These are phyloP conservation scores for Benthosema pterotum DNA, from an alignment of 2,797 vertebrate genomes.

Conservation along the genomic window DNA sequence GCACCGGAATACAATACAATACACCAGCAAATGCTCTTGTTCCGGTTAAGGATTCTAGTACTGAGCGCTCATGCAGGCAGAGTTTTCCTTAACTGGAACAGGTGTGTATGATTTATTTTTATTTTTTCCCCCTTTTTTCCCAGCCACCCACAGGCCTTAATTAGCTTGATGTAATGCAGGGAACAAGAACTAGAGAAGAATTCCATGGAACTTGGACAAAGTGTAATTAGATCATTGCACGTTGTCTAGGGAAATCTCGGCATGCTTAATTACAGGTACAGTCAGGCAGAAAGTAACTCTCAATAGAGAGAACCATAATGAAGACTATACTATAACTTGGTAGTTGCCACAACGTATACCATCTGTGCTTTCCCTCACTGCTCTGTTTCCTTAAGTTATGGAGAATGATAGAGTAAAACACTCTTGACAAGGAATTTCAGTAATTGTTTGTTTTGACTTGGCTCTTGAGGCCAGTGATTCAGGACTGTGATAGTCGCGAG, in stretches of 20 bases:
- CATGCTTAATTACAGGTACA: slow-evolving; percentile 36
- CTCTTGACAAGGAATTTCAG: slow-evolving; percentile 38
- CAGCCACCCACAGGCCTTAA: not conserved
- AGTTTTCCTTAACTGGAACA: not conserved
- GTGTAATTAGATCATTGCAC: slow-evolving; percentile 24
- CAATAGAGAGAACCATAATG: slow-evolving; percentile 12
- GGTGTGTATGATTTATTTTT: not conserved
- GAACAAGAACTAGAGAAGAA: not conserved
- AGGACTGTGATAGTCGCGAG: slow-evolving; percentile 21
- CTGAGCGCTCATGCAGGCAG: not conserved
- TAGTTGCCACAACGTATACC: slow-evolving; percentile 17
- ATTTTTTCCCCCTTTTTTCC: too few species aligned
- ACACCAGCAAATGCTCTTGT: not conserved
- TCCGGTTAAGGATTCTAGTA: slow-evolving; percentile 8
- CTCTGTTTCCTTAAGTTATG: slow-evolving; percentile 38
- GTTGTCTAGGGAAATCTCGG: slow-evolving; percentile 26
- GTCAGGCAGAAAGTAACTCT: slow-evolving; percentile 10
- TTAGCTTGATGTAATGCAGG: not conserved
- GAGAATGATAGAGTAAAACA: slow-evolving; percentile 29
- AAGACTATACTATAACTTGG: not conserved
- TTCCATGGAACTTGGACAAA: slow-evolving; percentile 22
- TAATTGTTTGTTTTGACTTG: slow-evolving; percentile 31
- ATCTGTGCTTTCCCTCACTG: slow-evolving; percentile 42
- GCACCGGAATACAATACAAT: too few species aligned
- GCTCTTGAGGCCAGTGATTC: slow-evolving; percentile 36